A percentile compares a stretch with the other conserved stretches of the same genome.
These are phyloP conservation scores for Dryadula phaetusa DNA, from an alignment of 2,888 invertebrate genomes.

Conservation along the genomic window DNA sequence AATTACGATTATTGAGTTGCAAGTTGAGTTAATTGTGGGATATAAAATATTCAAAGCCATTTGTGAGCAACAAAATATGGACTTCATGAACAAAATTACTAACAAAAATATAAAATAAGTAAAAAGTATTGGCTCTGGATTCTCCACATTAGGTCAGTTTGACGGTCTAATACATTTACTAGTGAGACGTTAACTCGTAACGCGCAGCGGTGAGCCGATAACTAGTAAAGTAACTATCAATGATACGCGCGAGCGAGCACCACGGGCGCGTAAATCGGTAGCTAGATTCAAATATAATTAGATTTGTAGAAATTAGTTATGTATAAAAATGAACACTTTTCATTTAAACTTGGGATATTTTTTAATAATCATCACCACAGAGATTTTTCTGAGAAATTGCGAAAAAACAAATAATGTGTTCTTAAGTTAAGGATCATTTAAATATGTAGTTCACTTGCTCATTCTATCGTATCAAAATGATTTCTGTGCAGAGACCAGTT, in stretches of 20 bases:
- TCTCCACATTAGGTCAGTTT: conserved; percentile 35
- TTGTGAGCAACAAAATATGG: too few relatives aligned
- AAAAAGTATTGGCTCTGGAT: neutral
- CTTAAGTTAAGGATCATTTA: conserved; percentile 4
- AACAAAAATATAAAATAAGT: neutral
- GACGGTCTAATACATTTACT: conserved; percentile 48
- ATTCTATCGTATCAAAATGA: conserved; percentile 12
- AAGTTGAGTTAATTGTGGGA: neutral
- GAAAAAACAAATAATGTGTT: neutral
- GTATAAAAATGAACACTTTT: too few relatives aligned
- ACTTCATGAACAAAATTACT: neutral
- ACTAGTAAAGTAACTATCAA: conserved; percentile 34
- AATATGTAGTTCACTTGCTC: conserved; percentile 9
- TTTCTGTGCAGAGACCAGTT: conserved; percentile 2
- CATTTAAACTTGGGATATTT: too few relatives aligned
- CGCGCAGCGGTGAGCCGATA: conserved; percentile 36
- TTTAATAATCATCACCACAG: neutral
- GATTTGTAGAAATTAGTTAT: neutral
- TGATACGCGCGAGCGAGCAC: conserved; percentile 30
- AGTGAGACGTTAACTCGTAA: conserved; percentile 49
- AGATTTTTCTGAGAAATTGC: neutral
- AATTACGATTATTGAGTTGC: neutral
- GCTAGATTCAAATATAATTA: neutral
- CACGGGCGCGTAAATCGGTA: conserved; percentile 32
- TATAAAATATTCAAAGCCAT: neutral